A percentile compares a stretch with the other conserved stretches of the same genome.
These are phyloP conservation scores for Ophiothrix spiculata DNA, from an alignment of 35 echinoderm and acorn worm genomes.

Conservation along the genomic window DNA sequence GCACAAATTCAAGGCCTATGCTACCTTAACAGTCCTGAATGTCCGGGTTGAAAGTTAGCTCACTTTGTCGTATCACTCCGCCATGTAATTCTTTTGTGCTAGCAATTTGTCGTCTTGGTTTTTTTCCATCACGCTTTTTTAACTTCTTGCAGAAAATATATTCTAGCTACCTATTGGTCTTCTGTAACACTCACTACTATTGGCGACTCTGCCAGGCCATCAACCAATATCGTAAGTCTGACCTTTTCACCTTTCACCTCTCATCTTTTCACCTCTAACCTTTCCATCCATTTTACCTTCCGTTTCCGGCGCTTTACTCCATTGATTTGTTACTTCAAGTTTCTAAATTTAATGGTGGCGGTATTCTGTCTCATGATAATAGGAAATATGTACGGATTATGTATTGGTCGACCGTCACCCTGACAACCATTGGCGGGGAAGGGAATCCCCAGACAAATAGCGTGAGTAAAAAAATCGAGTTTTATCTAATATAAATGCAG, in stretches of 20 bases:
- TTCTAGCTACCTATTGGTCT: conserved; percentile 60
- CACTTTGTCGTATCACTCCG: too few species aligned
- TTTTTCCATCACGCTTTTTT: background rate
- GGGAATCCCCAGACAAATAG: conserved; percentile 66
- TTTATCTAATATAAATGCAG: too few species aligned
- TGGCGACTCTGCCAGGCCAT: conserved; percentile 42
- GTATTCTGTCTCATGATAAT: background rate
- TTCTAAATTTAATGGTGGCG: conserved; percentile 34
- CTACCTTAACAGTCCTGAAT: too few species aligned
- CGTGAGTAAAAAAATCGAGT: conserved; percentile 62
- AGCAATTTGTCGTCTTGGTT: background rate
- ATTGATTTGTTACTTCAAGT: too few species aligned
- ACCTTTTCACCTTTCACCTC: background rate
- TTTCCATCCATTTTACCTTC: background rate
- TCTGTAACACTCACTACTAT: conserved; percentile 59
- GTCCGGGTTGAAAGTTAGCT: too few species aligned
- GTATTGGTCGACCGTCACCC: conserved; percentile 92
- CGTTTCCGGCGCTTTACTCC: too few species aligned
- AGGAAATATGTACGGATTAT: conserved; percentile 96
- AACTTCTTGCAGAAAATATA: conserved; percentile 65
- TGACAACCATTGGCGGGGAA: conserved; percentile 93
- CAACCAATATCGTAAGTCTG: conserved; percentile 59
- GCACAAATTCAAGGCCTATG: too few species aligned
- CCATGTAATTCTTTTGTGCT: too few species aligned
- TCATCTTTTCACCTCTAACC: background rate